A percentile compares a stretch with the other conserved stretches of the same genome.
These are phyloP conservation scores for Formica aserva DNA, from an alignment of 2,888 invertebrate genomes.

Conservation along the genomic window DNA sequence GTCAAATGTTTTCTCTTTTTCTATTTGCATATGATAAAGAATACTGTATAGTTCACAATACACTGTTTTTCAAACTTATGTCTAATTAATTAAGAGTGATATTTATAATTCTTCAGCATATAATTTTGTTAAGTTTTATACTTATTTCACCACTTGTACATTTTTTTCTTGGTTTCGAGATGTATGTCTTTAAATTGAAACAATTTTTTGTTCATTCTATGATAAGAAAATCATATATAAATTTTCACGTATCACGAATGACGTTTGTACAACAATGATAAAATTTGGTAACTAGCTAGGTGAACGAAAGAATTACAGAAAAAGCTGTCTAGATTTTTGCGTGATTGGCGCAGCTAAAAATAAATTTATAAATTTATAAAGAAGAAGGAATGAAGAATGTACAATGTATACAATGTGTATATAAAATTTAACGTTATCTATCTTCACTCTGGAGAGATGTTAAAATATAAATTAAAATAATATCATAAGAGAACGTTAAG, in stretches of 20 bases:
- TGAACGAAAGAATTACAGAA: not conserved
- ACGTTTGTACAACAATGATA: not conserved
- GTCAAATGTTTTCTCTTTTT: constrained; percentile 10
- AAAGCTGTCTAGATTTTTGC: not conserved
- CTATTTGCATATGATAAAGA: constrained; percentile 1
- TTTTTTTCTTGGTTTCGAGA: not conserved
- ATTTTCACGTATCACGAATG: not conserved
- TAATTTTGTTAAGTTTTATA: not conserved
- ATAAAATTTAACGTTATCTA: constrained; percentile 4
- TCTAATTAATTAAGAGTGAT: constrained; percentile 29
- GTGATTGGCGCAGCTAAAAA: not conserved
- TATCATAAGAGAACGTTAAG: constrained; percentile 25
- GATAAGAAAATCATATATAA: not conserved
- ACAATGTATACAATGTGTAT: not conserved
- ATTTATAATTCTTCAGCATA: constrained; percentile 23
- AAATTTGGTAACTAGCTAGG: not conserved
- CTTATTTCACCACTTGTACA: not conserved
- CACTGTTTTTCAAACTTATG: not conserved
- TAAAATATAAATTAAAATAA: constrained; percentile 35
- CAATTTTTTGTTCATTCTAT: not conserved
- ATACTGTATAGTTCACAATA: constrained; percentile 20
- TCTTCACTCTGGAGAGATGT: not conserved
- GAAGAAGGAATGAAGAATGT: not conserved
- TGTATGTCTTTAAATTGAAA: not conserved
- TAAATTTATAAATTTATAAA: not conserved